Evolutionary conservation across 2,113 vertebrate genomes (phyloP).

Genomic region (Craseonycteris thonglongyai): DNA sequence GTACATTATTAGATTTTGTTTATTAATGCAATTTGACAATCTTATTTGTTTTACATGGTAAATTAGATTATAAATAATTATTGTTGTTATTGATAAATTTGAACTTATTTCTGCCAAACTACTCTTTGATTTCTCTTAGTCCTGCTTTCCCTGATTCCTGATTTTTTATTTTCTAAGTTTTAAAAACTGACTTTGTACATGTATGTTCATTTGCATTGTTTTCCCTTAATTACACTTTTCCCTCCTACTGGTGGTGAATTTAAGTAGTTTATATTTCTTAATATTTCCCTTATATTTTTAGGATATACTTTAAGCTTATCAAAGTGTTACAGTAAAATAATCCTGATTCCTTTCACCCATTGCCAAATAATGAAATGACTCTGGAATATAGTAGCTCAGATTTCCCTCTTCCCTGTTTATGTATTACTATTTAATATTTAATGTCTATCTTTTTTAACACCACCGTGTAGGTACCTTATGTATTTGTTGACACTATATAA

Average conservation of each 20-base stretch:
- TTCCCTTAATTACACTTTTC: background rate
- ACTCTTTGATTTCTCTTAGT: background rate
- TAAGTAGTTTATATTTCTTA: background rate
- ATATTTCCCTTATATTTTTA: background rate
- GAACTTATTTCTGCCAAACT: background rate
- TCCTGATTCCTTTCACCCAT: background rate
- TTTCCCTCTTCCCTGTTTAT: background rate
- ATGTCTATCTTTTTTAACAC: background rate
- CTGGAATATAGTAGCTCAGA: background rate
- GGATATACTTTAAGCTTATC: background rate
- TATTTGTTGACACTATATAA: background rate
- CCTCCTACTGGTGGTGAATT: background rate
- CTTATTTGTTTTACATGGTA: background rate
- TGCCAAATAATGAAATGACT: background rate
- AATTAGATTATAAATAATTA: background rate
- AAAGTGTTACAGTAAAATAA: background rate
- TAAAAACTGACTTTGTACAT: background rate
- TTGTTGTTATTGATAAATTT: background rate
- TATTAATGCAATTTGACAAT: background rate
- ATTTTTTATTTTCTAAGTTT: too few relatives aligned
- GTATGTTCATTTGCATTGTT: background rate
- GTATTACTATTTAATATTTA: background rate
- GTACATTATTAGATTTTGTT: background rate
- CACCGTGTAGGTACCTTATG: background rate
- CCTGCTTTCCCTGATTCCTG: background rate